Evolutionary conservation across 2,113 vertebrate genomes (phyloP).

Genomic region (Salvelinus sp.): DNA sequence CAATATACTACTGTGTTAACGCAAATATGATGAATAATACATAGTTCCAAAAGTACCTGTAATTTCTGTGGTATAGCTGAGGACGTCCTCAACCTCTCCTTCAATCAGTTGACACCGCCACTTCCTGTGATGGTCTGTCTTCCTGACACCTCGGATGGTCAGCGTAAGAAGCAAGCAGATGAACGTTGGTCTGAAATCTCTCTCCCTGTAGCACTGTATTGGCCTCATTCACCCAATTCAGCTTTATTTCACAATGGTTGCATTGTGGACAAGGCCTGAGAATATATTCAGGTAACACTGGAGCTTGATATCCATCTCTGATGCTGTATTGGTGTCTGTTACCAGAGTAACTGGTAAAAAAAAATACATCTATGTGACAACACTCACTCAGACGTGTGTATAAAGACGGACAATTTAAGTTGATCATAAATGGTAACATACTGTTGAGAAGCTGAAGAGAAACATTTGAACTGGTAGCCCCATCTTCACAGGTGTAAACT

Average conservation of each 20-base stretch:
- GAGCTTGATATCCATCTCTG: slow-evolving; percentile 28
- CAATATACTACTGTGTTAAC: neutral
- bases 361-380: neutral
- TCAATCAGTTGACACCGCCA: slow-evolving; percentile 54
- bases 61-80: slow-evolving; percentile 36
- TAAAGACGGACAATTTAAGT: neutral
- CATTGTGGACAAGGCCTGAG: neutral
- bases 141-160: slow-evolving; percentile 25
- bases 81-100: slow-evolving; percentile 26
- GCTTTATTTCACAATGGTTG: slow-evolving; percentile 20
- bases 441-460: slow-evolving; percentile 40
- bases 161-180: slow-evolving; percentile 47
- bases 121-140: slow-evolving; percentile 55
- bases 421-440: slow-evolving; percentile 25
- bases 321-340: rapidly evolving
- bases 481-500: slow-evolving; percentile 40
- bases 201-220: slow-evolving; percentile 27
- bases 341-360: slow-evolving; percentile 24
- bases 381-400: neutral
- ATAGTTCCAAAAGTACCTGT: slow-evolving; percentile 34
- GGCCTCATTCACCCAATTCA: slow-evolving; percentile 46
- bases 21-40: neutral
- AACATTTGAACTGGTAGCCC: slow-evolving; percentile 14
- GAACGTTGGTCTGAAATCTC: slow-evolving; percentile 33
- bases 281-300: slow-evolving; percentile 41